phyloP scores from a whole-genome alignment of 2,113 vertebrate species.

The Eulemur rufifrons region DNA sequence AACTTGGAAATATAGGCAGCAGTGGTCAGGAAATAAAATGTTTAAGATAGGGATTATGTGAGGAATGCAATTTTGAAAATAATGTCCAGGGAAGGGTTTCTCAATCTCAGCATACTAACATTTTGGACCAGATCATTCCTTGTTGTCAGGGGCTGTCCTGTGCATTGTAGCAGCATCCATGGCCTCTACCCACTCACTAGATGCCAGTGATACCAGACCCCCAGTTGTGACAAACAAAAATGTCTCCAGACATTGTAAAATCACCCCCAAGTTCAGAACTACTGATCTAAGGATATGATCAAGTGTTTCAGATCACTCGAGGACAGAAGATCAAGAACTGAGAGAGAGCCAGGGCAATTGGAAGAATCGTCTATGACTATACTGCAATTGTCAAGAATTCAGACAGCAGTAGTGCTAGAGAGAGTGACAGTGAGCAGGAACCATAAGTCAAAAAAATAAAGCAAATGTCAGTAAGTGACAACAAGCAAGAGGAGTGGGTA shows the following conservation, averaged over 20 bases:
- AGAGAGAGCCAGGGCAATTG: not conserved
- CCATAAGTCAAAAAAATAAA: not conserved
- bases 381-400: not conserved
- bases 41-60: not conserved
- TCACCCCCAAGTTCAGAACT: not conserved
- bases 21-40: not conserved
- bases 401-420: not conserved
- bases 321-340: not conserved
- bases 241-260: slow-evolving; percentile 8
- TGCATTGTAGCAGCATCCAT: not conserved
- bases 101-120: not conserved
- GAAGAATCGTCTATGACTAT: not conserved
- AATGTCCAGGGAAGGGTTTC: slow-evolving; percentile 2
- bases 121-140: not conserved
- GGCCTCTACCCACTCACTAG: not conserved
- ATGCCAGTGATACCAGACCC: not conserved
- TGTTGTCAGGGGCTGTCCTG: not conserved
- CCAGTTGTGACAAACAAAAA: not conserved
- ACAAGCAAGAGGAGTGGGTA: not conserved
- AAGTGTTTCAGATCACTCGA: not conserved
- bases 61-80: not conserved
- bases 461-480: not conserved
- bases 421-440: not conserved
- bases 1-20: not conserved
- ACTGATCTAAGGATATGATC: not conserved